These are phyloP conservation scores for Drosophila subpulchrella DNA, from an alignment of 1,140 invertebrate genomes.

Conservation along the genomic window DNA sequence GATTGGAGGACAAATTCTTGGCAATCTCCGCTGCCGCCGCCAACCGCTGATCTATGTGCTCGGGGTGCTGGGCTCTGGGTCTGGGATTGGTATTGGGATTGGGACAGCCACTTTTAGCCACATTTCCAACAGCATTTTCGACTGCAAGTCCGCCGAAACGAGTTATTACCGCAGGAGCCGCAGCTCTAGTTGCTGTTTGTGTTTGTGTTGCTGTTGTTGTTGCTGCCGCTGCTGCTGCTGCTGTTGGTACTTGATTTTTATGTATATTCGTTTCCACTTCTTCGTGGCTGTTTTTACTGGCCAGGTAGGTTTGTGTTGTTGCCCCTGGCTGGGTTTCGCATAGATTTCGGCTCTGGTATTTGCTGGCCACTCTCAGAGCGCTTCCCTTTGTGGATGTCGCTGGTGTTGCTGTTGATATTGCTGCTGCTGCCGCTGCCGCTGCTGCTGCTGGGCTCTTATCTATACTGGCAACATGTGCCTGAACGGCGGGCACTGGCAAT, in stretches of 20 bases:
- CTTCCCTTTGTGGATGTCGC: constrained; percentile 31
- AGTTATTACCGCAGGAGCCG: constrained; percentile 76
- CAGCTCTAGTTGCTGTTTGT: constrained; percentile 47
- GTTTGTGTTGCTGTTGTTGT: constrained; percentile 1
- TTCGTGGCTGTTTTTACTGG: constrained; percentile 63
- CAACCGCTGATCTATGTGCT: constrained; percentile 34
- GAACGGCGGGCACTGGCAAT: constrained; percentile 21
- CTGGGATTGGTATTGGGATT: constrained; percentile 47
- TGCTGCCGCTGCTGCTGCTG: constrained; percentile 28
- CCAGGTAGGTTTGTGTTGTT: constrained; percentile 79
- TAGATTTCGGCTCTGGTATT: constrained; percentile 73
- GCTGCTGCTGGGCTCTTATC: constrained; percentile 15
- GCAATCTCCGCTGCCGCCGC: constrained; percentile 24
- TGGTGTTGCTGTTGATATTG: constrained; percentile 26
- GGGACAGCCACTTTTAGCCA: constrained; percentile 81
- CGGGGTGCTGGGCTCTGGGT: constrained; percentile 64
- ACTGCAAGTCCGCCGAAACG: constrained; percentile 73
- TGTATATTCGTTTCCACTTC: constrained; percentile 81
- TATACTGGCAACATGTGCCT: constrained; percentile 52
- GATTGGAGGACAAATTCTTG: constrained; percentile 68
- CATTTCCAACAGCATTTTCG: constrained; percentile 85
- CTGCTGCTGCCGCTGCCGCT: constrained; percentile 12
- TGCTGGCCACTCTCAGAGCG: constrained; percentile 55
- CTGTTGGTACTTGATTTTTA: constrained; percentile 79
- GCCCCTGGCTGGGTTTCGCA: constrained; percentile 67